These are phyloP conservation scores for Periplaneta americana DNA, from an alignment of 1,140 invertebrate species.

Conservation along the genomic window DNA sequence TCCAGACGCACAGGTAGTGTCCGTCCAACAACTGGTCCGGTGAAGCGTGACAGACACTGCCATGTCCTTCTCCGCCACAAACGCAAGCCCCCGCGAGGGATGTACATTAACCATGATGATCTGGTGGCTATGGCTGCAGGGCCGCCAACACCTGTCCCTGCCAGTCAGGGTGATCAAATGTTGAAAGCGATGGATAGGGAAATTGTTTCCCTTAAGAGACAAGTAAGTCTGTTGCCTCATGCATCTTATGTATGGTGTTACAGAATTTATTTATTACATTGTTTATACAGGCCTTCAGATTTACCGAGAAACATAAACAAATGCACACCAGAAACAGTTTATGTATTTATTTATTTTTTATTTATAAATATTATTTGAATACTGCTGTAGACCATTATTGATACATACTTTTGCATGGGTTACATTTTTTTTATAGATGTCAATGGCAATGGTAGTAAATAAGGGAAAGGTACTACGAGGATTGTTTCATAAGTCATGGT, in stretches of 20 bases:
- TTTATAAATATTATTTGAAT: background rate
- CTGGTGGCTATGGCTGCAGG: slow-evolving; percentile 77
- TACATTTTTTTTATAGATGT: too few species aligned
- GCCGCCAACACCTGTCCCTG: slow-evolving; percentile 46
- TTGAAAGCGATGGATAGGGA: slow-evolving; percentile 89
- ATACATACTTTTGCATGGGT: background rate
- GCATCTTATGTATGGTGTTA: background rate
- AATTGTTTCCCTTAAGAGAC: slow-evolving; percentile 87
- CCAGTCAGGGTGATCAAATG: slow-evolving; percentile 73
- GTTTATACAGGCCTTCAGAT: background rate
- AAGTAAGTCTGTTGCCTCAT: slow-evolving; percentile 60
- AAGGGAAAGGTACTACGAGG: too few species aligned
- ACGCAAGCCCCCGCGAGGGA: slow-evolving; percentile 88
- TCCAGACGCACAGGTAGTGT: slow-evolving; percentile 47
- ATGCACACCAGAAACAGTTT: background rate
- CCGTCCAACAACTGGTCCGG: slow-evolving; percentile 45
- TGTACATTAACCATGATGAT: slow-evolving; percentile 97
- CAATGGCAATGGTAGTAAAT: too few species aligned
- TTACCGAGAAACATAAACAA: background rate
- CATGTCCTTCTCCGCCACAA: slow-evolving; percentile 69
- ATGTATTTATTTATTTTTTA: background rate
- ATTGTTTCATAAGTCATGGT: too few species aligned
- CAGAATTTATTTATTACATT: background rate
- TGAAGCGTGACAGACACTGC: slow-evolving; percentile 33
- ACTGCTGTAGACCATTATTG: background rate